Conservation (phyloP, 2,888 invertebrate genomes). For the Drosophila borborema region DNA sequence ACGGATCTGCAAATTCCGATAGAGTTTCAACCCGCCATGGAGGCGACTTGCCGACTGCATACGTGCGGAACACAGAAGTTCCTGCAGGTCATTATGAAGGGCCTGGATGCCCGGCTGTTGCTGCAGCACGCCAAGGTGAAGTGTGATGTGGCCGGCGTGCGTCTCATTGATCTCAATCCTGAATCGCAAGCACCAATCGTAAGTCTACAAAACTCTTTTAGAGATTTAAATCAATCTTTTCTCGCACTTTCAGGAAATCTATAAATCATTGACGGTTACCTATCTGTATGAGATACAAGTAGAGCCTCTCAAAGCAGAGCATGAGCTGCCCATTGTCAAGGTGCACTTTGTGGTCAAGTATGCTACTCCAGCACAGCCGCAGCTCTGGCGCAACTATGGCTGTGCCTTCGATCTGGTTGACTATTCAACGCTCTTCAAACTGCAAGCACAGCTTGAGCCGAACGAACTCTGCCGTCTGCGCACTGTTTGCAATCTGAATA, state of each 20-base stretch:
- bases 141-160: conserved; percentile 87
- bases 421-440: conserved; percentile 94
- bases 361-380: conserved; percentile 80
- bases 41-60: conserved; percentile 92
- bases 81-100: conserved; percentile 91
- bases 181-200: conserved; percentile 87
- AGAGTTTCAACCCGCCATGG: conserved; percentile 93
- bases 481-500: conserved; percentile 93
- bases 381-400: conserved; percentile 86
- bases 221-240: no score
- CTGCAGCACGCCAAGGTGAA: conserved; percentile 86
- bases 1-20: conserved; percentile 90
- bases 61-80: conserved; percentile 95
- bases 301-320: conserved; percentile 87
- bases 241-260: conserved; percentile 87
- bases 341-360: conserved; percentile 89
- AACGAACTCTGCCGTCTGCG: conserved; percentile 95
- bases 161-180: conserved; percentile 89
- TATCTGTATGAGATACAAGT: conserved; percentile 93
- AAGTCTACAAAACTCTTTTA: conserved; percentile 50
- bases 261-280: conserved; percentile 90
- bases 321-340: conserved; percentile 87
- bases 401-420: conserved; percentile 93
- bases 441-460: conserved; percentile 89
- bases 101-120: conserved; percentile 86